Percentiles rank a stretch among this genome's conserved stretches.
These are phyloP conservation scores for Pantherophis vulpinus DNA, from an alignment of 2,797 vertebrate genomes.

Conservation along the genomic window DNA sequence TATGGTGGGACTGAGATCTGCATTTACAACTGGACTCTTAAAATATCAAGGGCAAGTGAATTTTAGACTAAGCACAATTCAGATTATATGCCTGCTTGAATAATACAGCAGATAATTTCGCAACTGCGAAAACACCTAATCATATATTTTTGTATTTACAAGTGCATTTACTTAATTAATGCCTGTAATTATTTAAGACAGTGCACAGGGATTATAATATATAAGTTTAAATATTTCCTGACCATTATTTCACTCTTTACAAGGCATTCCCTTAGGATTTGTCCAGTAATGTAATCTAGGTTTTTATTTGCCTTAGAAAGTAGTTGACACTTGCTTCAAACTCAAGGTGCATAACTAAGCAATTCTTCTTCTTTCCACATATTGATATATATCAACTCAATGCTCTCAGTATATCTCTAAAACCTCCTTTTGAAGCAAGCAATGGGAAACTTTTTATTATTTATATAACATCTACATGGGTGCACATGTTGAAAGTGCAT, in stretches of 20 bases:
- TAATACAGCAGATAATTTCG: neutral
- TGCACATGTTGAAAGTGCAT: accelerated
- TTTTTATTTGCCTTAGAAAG: neutral
- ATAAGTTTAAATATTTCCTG: neutral
- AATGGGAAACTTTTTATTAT: neutral
- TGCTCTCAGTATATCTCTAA: neutral
- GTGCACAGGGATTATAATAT: neutral
- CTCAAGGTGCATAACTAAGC: neutral
- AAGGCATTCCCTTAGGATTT: neutral
- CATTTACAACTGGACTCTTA: neutral
- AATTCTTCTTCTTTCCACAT: neutral
- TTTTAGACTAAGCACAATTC: neutral
- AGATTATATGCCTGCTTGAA: neutral
- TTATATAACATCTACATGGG: accelerated
- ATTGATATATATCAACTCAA: neutral
- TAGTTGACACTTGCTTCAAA: neutral
- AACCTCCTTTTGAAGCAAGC: neutral
- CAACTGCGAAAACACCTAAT: neutral
- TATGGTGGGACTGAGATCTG: neutral
- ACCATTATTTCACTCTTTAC: neutral
- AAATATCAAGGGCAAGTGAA: neutral
- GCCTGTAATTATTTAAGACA: neutral
- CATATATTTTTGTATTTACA: neutral
- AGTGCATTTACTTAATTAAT: neutral
- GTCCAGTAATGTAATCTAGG: neutral